Percentiles rank a stretch among this genome's conserved stretches.
phyloP scores from a whole-genome alignment of 2,113 vertebrate genomes.

The Salvelinus alpinus region DNA sequence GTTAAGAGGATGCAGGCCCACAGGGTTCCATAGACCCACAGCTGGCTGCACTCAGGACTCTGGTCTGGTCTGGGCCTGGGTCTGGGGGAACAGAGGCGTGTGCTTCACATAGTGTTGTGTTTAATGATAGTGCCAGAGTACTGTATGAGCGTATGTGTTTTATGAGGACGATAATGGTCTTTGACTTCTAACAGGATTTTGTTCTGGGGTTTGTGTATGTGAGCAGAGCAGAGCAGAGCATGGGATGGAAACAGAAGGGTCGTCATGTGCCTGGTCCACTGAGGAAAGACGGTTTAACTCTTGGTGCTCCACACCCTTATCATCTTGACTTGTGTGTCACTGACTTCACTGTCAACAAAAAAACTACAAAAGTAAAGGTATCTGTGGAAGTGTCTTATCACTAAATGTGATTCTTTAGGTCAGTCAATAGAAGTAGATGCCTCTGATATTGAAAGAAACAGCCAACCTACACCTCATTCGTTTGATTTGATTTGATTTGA shows the following conservation, averaged over 20 bases:
- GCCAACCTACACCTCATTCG: too few relatives aligned
- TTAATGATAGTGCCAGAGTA: slow-evolving; percentile 32
- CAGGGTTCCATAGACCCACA: slow-evolving; percentile 5
- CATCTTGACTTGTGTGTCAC: too few relatives aligned
- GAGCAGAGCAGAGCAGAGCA: slow-evolving; percentile 28
- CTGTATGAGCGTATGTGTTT: slow-evolving; percentile 23
- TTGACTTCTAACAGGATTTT: slow-evolving; percentile 41
- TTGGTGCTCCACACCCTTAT: slow-evolving; percentile 15
- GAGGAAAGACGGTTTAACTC: slow-evolving; percentile 8
- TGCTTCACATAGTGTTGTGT: neutral
- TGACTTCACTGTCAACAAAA: too few relatives aligned
- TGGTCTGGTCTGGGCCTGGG: neutral
- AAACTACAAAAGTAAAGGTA: neutral
- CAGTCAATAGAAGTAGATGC: too few relatives aligned
- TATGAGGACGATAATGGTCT: slow-evolving; percentile 50
- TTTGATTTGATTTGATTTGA: too few relatives aligned
- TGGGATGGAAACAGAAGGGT: slow-evolving; percentile 36
- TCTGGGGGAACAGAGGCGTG: too few relatives aligned
- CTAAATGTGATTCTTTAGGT: neutral
- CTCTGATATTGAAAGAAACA: too few relatives aligned
- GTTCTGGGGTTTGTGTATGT: slow-evolving; percentile 30
- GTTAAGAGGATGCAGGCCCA: slow-evolving; percentile 16
- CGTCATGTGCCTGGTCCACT: slow-evolving; percentile 24
- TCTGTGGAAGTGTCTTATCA: slow-evolving; percentile 2
- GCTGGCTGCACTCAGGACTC: slow-evolving; percentile 23